These are phyloP conservation scores for Nyctibius grandis DNA, from an alignment of 2,797 vertebrate genomes.

Conservation along the genomic window DNA sequence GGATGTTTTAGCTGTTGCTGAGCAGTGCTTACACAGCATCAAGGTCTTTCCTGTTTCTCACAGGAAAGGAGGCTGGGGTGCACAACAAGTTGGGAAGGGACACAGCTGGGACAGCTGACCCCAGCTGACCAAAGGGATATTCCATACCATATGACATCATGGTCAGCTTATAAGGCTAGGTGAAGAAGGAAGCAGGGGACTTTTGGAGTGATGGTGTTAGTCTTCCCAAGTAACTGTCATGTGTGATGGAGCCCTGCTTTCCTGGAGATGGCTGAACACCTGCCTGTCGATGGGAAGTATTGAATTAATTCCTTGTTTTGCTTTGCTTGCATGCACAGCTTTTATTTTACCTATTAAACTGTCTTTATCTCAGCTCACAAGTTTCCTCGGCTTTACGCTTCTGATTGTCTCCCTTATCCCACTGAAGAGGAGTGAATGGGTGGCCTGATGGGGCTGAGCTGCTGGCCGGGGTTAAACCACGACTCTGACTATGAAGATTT, in stretches of 20 bases:
- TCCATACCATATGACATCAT: rapidly evolving
- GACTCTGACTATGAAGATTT: not conserved
- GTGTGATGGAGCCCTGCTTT: not conserved
- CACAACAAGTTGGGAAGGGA: not conserved
- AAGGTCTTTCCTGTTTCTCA: not conserved
- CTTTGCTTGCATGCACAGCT: rapidly evolving
- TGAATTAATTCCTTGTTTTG: not conserved
- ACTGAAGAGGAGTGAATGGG: rapidly evolving
- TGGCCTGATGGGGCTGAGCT: not conserved
- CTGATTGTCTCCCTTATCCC: not conserved
- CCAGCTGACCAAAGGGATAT: not conserved
- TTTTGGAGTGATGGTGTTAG: not conserved
- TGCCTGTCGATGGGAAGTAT: rapidly evolving
- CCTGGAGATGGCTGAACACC: not conserved
- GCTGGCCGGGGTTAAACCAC: not conserved
- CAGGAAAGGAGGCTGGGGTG: rapidly evolving
- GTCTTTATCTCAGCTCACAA: not conserved
- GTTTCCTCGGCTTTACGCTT: not conserved
- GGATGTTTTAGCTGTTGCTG: not conserved
- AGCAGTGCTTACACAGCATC: rapidly evolving
- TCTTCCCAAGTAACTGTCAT: not conserved
- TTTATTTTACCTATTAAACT: not conserved
- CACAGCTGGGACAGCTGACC: not conserved
- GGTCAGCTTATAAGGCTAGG: not conserved
- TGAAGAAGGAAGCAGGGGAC: not conserved